Base-by-base conservation (phyloP, 2,888 invertebrate genomes). In the Chirona hameri region DNA sequence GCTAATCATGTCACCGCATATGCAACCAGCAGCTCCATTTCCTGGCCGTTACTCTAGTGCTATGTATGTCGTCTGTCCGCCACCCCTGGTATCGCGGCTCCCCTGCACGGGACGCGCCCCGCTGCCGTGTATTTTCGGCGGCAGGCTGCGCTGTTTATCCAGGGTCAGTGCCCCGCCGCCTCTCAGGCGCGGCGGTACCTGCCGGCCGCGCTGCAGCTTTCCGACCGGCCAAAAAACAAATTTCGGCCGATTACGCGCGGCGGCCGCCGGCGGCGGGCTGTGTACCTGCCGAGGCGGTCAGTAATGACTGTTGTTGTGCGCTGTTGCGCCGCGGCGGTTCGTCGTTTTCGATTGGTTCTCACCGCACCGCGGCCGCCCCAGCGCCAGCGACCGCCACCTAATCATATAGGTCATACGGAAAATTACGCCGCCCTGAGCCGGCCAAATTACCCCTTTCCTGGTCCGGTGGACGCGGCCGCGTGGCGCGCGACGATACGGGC, bases 401-500 rank as follows among this genome's bases (percentile, higher is more conserved):
- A 76, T 76, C 76, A 76, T 76, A 76, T 76, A 76, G 76, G 76
- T 76, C 76, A 76, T 76, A 76, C 76, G 21, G 27, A 76, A 76
- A 76, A 76, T 76, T 76, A 76, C 76, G 39, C 76, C 46, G 39
- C 46, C 76, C 18, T 12, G 39, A 18, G 46, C 76, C 76, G 76
- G 76, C 76, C 76, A 76, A 76, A 76, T 76, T 76, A 76, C 76
- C 76, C 76, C 76, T 76, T 76, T 76, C 76, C 76, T 76, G 76
- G 46, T 46, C 39, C 46, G 46, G 46, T 46, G 76, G 76, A 76
- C 46, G 46, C 76, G 76, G 39, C 76, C 76, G 18, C 39, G 76
- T 39, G 76, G 15, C 24, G 24, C 24, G 46, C 46, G 76, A 0
- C 76, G 39, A 24, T 76, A 76, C 21, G 46, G 76, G 76, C 76